Base-by-base conservation (phyloP, 2,888 invertebrate genomes). In the Volucella inanis region DNA sequence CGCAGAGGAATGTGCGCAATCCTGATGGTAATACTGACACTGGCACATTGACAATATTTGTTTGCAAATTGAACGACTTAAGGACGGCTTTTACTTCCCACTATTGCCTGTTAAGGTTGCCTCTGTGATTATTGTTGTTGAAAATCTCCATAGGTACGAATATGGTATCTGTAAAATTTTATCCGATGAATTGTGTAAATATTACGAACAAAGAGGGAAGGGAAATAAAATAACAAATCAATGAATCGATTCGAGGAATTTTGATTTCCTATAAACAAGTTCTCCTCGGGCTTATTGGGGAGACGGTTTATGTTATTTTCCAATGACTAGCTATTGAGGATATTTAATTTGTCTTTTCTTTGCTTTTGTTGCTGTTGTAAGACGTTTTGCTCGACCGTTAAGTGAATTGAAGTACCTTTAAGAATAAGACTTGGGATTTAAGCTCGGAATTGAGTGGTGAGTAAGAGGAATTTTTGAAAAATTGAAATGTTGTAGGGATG, bases 201-300 rank as follows among this genome's bases (percentile, higher is more conserved):
- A 68, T 68, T 55, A 4, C 45, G 55, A 68, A 47, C 14, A 31
- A 11, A 18, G 39, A 15, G 8, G 14, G 9, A n/a, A 12, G 22
- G 2, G 3, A 47, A 47, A 62, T n/a, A 45, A 18, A 45, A 22
- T 9, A 43, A 54, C 31, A 72, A 72, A 72, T 72, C 72, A 72
- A 62, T 62, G 72, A 72, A 72, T 72, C 72, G 72, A 62, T 72
- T 72, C 52, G 15, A n/a, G 11, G 54, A 62, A 62, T 72, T 54
- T 54, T 61, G 45, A 61, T 54, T 52, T 72, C 38, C 54, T 9
- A 43, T 15, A 45, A 14, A 72, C 41, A 22, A 11, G n/a, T 57
- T 70, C 47, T 11, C 47, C 47, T 47, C 8, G 15, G 47, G 39
- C 55, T 14, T 55, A 15, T 54, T 14, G 43, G 14, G 14, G n/a